Conservation (phyloP, 2,888 invertebrate genomes). For the Agrotis exclamationis region DNA sequence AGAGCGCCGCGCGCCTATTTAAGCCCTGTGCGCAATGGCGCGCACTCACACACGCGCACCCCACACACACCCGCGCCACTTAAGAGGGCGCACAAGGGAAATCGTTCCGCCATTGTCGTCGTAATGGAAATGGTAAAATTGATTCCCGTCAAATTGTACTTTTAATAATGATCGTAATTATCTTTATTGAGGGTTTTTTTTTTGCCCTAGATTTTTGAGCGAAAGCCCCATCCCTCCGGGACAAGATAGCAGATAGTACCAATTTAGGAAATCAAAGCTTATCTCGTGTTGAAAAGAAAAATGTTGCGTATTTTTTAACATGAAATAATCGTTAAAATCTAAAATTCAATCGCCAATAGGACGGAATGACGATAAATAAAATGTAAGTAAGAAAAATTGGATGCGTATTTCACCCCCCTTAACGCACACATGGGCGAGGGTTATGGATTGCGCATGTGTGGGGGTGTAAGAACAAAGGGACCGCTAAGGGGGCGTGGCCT, state of each 20-base stretch:
- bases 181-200: slow-evolving; percentile 77
- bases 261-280: slow-evolving; percentile 64
- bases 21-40: slow-evolving; percentile 67
- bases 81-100: slow-evolving; percentile 85
- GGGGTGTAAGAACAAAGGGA: slow-evolving; percentile 80
- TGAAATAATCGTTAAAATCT: slow-evolving; percentile 73
- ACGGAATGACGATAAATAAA: slow-evolving; percentile 74
- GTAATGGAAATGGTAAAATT: slow-evolving; percentile 86
- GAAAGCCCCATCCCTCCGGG: slow-evolving; percentile 53
- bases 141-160: slow-evolving; percentile 86
- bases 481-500: slow-evolving; percentile 78
- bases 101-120: slow-evolving; percentile 86
- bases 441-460: slow-evolving; percentile 79
- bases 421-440: slow-evolving; percentile 71
- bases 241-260: slow-evolving; percentile 63
- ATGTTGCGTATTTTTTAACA: slow-evolving; percentile 69
- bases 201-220: slow-evolving; percentile 56
- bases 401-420: slow-evolving; percentile 80
- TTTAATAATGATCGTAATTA: slow-evolving; percentile 87
- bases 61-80: slow-evolving; percentile 70
- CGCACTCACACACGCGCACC: slow-evolving; percentile 65
- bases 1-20: slow-evolving; percentile 72
- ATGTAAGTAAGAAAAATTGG: slow-evolving; percentile 85
- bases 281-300: slow-evolving; percentile 46
- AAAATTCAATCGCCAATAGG: slow-evolving; percentile 72